Evolutionary conservation across 2,888 invertebrate species (phyloP), one percentile per base, ranked within the genome.

Genomic region (Epinotia demarniana): DNA sequence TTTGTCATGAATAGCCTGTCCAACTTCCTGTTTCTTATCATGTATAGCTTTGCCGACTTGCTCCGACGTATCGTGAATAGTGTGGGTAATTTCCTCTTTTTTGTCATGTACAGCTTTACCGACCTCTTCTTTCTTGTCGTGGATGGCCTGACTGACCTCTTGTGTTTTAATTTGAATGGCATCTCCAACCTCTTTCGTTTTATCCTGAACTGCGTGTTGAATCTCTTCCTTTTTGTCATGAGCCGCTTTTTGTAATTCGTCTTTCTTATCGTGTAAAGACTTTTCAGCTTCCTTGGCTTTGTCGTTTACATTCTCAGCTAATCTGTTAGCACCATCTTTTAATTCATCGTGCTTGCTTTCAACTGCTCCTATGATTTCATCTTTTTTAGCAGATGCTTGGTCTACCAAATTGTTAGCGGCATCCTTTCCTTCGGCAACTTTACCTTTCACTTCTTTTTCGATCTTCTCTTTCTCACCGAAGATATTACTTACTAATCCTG

Each of bases 391-490:
- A 0, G 88, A 82, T 8, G 87, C 91, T 79, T 92, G 88, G 55
- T 90, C 87, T 39, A 87, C 62, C 49, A 88, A 79, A 72, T 92
- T 86, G 62, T 89, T 89, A n/a, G 89, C 89, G 2, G 88, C 85
- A 73, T 92, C 89, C 77, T 93, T 90, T 16, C 90, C 87, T 81
- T 93, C 91, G 27, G 87, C 79, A 33, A 90, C 83, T 82, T 92
- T 93, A 13, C 81, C 85, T 81, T 91, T 92, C 0, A 92, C 83
- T 77, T 91, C 92, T 75, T 89, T 89, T 82, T 94, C 93, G 8
- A 92, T 80, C 82, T 93, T 93, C 23, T 94, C 94, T 80, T 93
- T 94, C 72, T 92, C 92, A 9, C 93, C 92, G 72, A 92, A 92
- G 53, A 94, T 91, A 73, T 92, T 93, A 6, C 91, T 90, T 2